These are phyloP conservation scores for Penaeus indicus DNA, from an alignment of 1,140 invertebrate species.

Conservation along the genomic window DNA sequence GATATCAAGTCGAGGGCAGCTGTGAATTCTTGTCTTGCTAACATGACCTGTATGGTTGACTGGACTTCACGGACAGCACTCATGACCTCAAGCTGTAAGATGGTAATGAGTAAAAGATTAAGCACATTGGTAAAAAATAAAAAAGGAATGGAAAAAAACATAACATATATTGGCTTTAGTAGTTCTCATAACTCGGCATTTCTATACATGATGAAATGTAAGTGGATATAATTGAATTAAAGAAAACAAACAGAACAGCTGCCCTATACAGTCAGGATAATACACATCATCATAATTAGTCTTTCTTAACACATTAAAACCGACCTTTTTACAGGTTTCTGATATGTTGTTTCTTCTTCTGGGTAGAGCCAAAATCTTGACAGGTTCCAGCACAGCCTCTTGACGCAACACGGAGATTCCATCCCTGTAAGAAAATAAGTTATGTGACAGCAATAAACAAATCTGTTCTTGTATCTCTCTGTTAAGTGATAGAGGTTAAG, in stretches of 20 bases:
- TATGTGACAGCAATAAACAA: too few species aligned
- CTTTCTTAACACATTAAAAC: constrained; percentile 65
- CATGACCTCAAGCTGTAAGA: constrained; percentile 86
- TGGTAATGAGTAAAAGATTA: neutral
- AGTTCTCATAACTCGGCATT: too few species aligned
- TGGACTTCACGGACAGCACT: constrained; percentile 97
- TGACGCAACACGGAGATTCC: constrained; percentile 80
- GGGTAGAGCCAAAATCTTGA: constrained; percentile 79
- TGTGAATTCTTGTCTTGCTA: constrained; percentile 97
- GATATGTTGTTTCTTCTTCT: constrained; percentile 72
- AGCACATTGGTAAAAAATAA: neutral
- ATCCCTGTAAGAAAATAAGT: constrained; percentile 69
- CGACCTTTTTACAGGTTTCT: constrained; percentile 74
- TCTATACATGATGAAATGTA: too few species aligned
- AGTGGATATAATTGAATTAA: too few species aligned
- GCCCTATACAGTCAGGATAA: too few species aligned
- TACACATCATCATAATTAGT: too few species aligned
- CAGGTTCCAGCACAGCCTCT: constrained; percentile 83
- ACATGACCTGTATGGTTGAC: constrained; percentile 92
- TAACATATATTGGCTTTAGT: too few species aligned
- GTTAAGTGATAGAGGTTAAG: too few species aligned
- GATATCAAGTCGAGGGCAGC: constrained; percentile 96
- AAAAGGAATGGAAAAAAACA: neutral
- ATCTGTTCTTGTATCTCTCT: too few species aligned
- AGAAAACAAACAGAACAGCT: too few species aligned